Evolutionary conservation across 2,888 invertebrate species (phyloP), one percentile per base, ranked within the genome.

Genomic region (Trichopria drosophilae): DNA sequence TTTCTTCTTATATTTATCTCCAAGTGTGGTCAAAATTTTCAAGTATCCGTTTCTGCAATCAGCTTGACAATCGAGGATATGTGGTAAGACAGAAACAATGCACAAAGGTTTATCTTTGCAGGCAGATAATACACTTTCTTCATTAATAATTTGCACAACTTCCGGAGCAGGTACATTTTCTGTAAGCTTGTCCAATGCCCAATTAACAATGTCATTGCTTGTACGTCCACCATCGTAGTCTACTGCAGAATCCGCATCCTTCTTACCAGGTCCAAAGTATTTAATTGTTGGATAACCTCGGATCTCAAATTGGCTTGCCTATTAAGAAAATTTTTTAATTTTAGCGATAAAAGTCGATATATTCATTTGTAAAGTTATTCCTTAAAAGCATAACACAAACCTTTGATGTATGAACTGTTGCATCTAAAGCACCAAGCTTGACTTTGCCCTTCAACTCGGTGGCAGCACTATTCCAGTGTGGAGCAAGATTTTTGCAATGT

Each of bases 271-370:
- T 0, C 84, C 77, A 79, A 97, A 97, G 77, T 84, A 84, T 78
- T 98, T 98, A 68, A 99, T 98, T 23, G 97, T 96, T 2, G 98
- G 98, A 79, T 94, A 98, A 0, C 98, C 97, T 61, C 88, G 86
- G 23, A 98, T 88, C 61, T 86, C 86, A 76, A 90, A 98, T 69
- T 89, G 84, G 59, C 83, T 80, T 0, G 95, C 91, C 71, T 71
- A 29, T 41, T 18, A 36, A 9, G 16, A 9, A 9, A 6, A 18
- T 22, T 26, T 12, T n/a, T 35, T 22, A 24, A 12, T 16, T 24
- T 7, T 26, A 45, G 20, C 4, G 13, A 10, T 2, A 4, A 20
- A 32, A 7, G 3, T 9, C n/a, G 7, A 9, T 26, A 9, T 26
- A 9, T n/a, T n/a, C n/a, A n/a, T n/a, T 22, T 26, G 12, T 1